Base-by-base conservation (phyloP, 2,888 invertebrate species). In the Congeria kusceri region DNA sequence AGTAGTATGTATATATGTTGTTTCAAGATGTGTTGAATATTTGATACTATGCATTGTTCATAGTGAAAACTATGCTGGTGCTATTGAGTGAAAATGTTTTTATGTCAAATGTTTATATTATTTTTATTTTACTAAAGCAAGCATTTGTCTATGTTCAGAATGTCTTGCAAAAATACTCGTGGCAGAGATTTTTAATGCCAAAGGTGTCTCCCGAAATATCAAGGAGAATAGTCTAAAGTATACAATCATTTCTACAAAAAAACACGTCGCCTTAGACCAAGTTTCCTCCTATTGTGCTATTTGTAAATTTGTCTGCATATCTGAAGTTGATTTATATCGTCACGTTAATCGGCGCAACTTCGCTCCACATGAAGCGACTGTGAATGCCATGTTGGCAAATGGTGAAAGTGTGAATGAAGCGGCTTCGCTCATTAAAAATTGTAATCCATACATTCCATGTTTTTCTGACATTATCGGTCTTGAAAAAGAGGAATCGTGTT, bases 231-330 rank as follows among this genome's bases (percentile, higher is more conserved):
- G 1, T 7, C 47, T 25, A 69, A 69, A 49, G 69, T 69, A 1
- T 2, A 61, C 1, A 3, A 20, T 15, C 70, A 70, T 27, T 56
- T 70, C 27, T 62, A 70, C 27, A 49, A 32, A 25, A 70, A 70
- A 53, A n/a, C 62, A 70, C 32, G 63, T 70, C 9, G 62, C 62
- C 13, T 20, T 70, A 18, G 70, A 70, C 29, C 13, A 44, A 18
- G 70, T 70, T 1, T 62, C 56, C 2, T 70, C 53, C 20, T 70
- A 70, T 23, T 62, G 70, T 23, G 53, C 4, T 18, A 70, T 70
- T 32, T 70, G 70, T 27, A 70, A 70, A 20, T 70, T 70, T 49
- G 53, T 70, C 4, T 47, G 47, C n/a, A 27, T 20, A 9, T 57
- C 67, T 20, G 29, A 69, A 49, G 28, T 7, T 5, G 69, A 69